A percentile compares a stretch with the other conserved stretches of the same genome.
Conservation (phyloP, 2,888 invertebrate species). For the Microdon myrmicae region DNA sequence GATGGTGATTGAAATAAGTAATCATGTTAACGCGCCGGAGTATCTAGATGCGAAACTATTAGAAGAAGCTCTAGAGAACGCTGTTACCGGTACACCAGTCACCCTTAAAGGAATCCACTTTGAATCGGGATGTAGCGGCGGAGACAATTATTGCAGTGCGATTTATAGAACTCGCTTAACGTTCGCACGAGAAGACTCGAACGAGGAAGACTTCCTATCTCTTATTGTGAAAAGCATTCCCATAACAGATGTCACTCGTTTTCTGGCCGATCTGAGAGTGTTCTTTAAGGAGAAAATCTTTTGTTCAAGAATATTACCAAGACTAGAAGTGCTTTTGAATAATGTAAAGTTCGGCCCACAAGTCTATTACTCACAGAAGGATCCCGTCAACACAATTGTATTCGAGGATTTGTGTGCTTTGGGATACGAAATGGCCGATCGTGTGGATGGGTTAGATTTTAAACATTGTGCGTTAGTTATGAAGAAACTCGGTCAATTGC, state of each 20-base stretch:
- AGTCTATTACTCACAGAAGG: conserved; percentile 38
- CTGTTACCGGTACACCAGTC: conserved; percentile 22
- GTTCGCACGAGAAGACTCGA: conserved; percentile 7
- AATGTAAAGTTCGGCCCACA: conserved; percentile 35
- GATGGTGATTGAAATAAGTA: conserved; percentile 44
- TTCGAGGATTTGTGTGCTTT: conserved; percentile 65
- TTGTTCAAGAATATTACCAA: conserved; percentile 60
- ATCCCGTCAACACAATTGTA: conserved; percentile 46
- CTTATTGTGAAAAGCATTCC: conserved; percentile 55
- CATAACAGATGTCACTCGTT: conserved; percentile 23
- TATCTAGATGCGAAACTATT: conserved; percentile 46
- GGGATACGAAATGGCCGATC: conserved; percentile 68
- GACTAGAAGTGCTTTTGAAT: conserved; percentile 60
- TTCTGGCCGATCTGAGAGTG: conserved; percentile 62
- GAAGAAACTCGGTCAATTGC: conserved; percentile 69
- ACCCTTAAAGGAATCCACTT: conserved; percentile 34
- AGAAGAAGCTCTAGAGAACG: conserved; percentile 49
- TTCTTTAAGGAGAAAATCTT: conserved; percentile 64
- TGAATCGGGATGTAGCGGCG: conserved; percentile 45
- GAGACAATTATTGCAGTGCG: conserved; percentile 55
- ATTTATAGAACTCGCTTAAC: conserved; percentile 53
- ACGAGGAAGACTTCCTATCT: conserved; percentile 18
- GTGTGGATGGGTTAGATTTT: conserved; percentile 68
- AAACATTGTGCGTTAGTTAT: conserved; percentile 68
- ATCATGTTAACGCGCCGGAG: conserved; percentile 28